phyloP scores from a whole-genome alignment of 2,797 vertebrate species.

The Pipistrellus kuhlii region DNA sequence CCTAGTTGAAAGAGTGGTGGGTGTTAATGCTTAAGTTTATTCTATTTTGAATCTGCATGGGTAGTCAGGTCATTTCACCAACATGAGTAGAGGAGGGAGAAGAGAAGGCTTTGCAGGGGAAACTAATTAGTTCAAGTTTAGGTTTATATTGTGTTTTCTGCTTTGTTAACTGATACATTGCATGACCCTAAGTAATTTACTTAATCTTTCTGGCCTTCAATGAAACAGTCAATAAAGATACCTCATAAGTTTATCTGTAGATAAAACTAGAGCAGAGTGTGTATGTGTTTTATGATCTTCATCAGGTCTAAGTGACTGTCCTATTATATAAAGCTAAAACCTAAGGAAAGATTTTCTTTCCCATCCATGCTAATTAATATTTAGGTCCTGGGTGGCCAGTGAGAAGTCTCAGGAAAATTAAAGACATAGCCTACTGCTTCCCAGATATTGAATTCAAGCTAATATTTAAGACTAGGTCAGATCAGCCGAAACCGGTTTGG shows the following conservation, averaged over 20 bases:
- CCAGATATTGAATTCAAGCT: conserved; percentile 62
- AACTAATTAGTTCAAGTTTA: conserved; percentile 23
- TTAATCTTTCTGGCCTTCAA: conserved; percentile 64
- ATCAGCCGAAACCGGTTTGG: no score
- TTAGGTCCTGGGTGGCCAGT: conserved; percentile 46
- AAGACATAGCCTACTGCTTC: conserved; percentile 51
- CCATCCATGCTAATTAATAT: conserved; percentile 54
- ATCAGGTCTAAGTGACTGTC: background rate
- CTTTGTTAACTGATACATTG: conserved; percentile 16
- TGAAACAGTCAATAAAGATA: conserved; percentile 51
- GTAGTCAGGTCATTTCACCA: background rate
- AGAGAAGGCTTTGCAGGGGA: conserved; percentile 8
- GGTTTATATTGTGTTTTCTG: conserved; percentile 46
- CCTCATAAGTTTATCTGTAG: conserved; percentile 15
- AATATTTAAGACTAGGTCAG: conserved; percentile 14
- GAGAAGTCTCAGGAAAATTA: conserved; percentile 64
- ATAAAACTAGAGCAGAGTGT: background rate
- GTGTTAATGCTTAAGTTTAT: background rate
- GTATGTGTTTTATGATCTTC: background rate
- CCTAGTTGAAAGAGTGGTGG: background rate
- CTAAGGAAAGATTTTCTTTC: background rate
- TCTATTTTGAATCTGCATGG: background rate
- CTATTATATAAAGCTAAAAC: conserved; percentile 59
- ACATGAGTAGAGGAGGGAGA: conserved; percentile 27
- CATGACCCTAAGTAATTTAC: conserved; percentile 35